These are phyloP conservation scores for Progne subis DNA, from an alignment of 2,113 vertebrate genomes.

Conservation along the genomic window DNA sequence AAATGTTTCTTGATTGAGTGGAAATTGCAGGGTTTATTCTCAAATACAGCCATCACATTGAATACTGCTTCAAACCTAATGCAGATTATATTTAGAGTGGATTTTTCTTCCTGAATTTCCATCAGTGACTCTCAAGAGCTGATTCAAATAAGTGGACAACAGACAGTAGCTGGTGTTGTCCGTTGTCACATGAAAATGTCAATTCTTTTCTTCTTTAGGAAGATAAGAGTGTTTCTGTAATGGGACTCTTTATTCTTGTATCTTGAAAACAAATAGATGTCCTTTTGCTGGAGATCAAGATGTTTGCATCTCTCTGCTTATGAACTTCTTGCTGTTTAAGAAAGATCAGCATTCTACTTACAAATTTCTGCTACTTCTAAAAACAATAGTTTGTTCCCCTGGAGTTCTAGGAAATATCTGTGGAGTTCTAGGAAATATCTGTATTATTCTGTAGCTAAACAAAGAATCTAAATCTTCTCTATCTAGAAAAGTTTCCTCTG, in stretches of 20 bases:
- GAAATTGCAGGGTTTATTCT: not conserved
- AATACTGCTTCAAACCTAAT: not conserved
- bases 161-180: not conserved
- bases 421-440: no score
- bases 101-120: not conserved
- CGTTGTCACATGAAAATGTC: not conserved
- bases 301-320: not conserved
- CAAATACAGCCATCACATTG: not conserved
- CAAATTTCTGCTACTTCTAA: not conserved
- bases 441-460: not conserved
- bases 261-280: not conserved
- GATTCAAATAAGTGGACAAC: not conserved
- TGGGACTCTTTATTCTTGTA: not conserved
- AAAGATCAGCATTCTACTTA: not conserved
- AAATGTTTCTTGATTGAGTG: not conserved
- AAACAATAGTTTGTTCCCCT: not conserved
- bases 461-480: not conserved
- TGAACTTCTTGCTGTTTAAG: not conserved
- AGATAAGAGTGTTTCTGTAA: not conserved
- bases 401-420: not conserved
- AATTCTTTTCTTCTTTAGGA: not conserved
- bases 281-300: not conserved
- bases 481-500: not conserved
- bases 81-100: not conserved
- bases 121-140: not conserved